Evolutionary conservation across 1,140 invertebrate species (phyloP), one percentile per base, ranked within the genome.

Genomic region (Papilio xuthus): DNA sequence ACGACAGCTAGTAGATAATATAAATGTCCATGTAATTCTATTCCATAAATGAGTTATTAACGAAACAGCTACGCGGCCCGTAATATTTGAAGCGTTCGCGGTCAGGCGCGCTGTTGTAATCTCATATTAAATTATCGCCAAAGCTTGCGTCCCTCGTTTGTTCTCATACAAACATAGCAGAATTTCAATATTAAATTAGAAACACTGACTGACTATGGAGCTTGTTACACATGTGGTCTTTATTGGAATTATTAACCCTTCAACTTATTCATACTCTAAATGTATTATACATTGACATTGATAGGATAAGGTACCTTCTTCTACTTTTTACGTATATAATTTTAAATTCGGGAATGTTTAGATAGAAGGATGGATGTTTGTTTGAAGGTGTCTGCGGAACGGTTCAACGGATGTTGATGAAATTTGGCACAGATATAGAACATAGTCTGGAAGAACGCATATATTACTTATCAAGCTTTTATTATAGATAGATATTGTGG

Each of bases 91-190:
- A 73, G 56, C 78, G 79, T 77, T 81, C 82, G 79, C 80, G 80
- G 79, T 81, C 81, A 83, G 83, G 77, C 80, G 79, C 82, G 80
- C 78, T 81, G 70, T 85, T 85, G 82, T 82, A 82, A 84, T 83
- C 81, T 50, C n/a, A 76, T 63, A 76, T 76, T 76, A 76, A 76
- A 76, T 76, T 63, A 85, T 85, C 82, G 81, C 82, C 84, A 85
- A 85, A 82, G 82, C 82, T 83, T 84, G 69, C 83, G 80, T 83
- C 77, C 79, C 78, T 82, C 83, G 87, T 87, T 84, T 84, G 84
- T 86, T 84, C 80, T 72, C 79, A 83, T 69, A 78, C 74, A 56
- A 73, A 73, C 79, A 74, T 53, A 75, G 77, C 63, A 80, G 74
- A 82, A 83, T 84, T 84, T 83, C 82, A 85, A 81, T 83, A 81